Conservation (phyloP, 1,140 invertebrate species). For the Zaprionus camerounensis region DNA sequence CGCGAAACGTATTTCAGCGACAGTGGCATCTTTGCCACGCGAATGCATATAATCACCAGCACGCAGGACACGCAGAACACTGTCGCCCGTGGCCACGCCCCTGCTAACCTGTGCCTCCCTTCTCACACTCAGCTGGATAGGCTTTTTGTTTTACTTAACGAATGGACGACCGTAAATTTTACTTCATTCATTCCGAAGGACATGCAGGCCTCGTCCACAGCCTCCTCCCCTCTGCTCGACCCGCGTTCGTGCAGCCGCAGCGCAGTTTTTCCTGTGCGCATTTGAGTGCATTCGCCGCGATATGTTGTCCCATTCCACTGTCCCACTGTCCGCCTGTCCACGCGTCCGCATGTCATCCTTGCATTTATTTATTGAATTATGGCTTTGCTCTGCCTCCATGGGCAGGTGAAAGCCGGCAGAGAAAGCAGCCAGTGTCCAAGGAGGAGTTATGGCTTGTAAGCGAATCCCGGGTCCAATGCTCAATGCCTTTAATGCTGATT, state of each 20-base stretch:
- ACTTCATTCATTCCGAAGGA: constrained; percentile 63
- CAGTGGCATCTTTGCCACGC: constrained; percentile 30
- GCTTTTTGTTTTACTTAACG: constrained; percentile 62
- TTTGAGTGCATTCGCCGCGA: constrained; percentile 73
- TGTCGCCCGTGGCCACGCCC: constrained; percentile 14
- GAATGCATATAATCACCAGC: constrained; percentile 66
- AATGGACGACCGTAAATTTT: constrained; percentile 71
- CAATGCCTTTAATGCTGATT: constrained; percentile 46
- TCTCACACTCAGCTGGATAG: constrained; percentile 8
- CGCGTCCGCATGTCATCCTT: constrained; percentile 69
- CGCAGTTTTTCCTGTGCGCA: constrained; percentile 44
- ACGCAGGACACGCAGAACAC: neutral
- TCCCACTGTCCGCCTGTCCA: neutral
- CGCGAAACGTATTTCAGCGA: constrained; percentile 26
- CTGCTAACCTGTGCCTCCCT: neutral
- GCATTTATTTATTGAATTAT: constrained; percentile 81
- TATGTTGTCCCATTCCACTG: constrained; percentile 52
- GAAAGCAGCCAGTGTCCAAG: constrained; percentile 7
- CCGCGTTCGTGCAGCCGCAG: constrained; percentile 12
- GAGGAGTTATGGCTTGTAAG: constrained; percentile 37
- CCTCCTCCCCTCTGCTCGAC: neutral
- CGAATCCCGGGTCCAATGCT: constrained; percentile 6
- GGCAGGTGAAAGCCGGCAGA: constrained; percentile 5
- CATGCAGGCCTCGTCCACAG: neutral
- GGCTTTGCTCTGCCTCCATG: constrained; percentile 26